Conservation (phyloP, 2,797 vertebrate species). For the Amblyraja radiata region DNA sequence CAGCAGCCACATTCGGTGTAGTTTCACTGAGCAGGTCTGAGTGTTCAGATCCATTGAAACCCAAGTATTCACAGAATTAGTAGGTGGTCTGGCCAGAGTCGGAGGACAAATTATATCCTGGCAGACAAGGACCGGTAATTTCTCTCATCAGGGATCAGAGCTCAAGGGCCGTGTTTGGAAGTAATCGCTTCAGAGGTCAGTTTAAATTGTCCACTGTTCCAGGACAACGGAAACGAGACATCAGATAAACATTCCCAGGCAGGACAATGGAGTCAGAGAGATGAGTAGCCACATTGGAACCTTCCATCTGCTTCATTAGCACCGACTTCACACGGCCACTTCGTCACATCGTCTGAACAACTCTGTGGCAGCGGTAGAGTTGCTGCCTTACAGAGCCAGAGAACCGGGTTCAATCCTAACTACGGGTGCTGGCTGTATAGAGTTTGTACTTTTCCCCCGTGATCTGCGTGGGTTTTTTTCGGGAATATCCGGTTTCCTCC, state of each 20-base stretch:
- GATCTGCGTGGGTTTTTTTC: too few species aligned
- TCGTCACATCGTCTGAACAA: conserved; percentile 45
- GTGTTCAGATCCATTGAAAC: neutral
- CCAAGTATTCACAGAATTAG: neutral
- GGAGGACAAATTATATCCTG: neutral
- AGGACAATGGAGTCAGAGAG: conserved; percentile 61
- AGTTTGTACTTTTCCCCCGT: too few species aligned
- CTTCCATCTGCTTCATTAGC: conserved; percentile 47
- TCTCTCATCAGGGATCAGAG: conserved; percentile 38
- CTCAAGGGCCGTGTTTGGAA: conserved; percentile 40
- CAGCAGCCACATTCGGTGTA: too few species aligned
- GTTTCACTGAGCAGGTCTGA: neutral
- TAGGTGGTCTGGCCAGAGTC: neutral
- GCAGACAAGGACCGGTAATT: neutral
- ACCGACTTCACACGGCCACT: conserved; percentile 51
- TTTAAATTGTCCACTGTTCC: conserved; percentile 57
- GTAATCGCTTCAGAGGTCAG: conserved; percentile 12
- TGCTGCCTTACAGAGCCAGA: too few species aligned
- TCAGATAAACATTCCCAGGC: conserved; percentile 60
- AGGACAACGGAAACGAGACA: conserved; percentile 61
- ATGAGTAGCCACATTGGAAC: conserved; percentile 47
- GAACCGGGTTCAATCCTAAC: too few species aligned
- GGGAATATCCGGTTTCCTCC: too few species aligned
- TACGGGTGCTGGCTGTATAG: too few species aligned
- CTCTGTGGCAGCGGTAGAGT: too few species aligned